Evolutionary conservation across 2,797 vertebrate species (phyloP), one percentile per base, ranked within the genome.

Genomic region (Tapera naevia): DNA sequence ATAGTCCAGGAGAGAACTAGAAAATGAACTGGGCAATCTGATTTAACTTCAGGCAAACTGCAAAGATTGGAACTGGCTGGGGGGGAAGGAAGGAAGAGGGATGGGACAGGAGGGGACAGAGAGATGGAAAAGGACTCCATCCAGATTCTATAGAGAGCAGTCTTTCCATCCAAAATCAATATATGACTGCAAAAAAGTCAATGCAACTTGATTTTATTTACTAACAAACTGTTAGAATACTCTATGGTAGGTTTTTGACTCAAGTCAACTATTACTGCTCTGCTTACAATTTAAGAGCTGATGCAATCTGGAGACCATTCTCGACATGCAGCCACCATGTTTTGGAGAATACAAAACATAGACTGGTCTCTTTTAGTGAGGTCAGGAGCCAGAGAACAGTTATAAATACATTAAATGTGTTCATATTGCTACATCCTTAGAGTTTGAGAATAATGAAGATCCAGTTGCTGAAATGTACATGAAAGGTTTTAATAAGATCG

Each of bases 11-110:
- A 87, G 10, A 76, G 25, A 91, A 82, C 43, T 70, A 85, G 56
- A 72, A 94, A 92, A 89, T 70, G 15, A 93, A 75, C 70, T 86
- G 58, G 58, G 66, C 90, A 95, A 84, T 87, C 71, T 81, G 43
- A 72, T 86, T 94, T 62, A 79, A 86, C 71, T 76, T 85, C n/a
- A 79, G 71, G 35, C 24, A 86, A 89, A 76, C 19, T 62, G 22
- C 56, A 75, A 86, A 51, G 39, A 80, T 30, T 70, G 12, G 17
- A 94, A 76, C 8, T 56, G 43, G 2, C 2, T 6, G 5, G 7
- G 41, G 3, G 18, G 5, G 2, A 3, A 22, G 11, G 13, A 50
- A 32, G 14, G 21, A 17, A 41, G 24, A 76, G 5, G 33, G 15
- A 19, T 19, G 7, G 14, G 43, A 17, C 45, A 45, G 45, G 18